Base-by-base conservation (phyloP, 2,888 invertebrate genomes). In the Platycheirus rosarum region DNA sequence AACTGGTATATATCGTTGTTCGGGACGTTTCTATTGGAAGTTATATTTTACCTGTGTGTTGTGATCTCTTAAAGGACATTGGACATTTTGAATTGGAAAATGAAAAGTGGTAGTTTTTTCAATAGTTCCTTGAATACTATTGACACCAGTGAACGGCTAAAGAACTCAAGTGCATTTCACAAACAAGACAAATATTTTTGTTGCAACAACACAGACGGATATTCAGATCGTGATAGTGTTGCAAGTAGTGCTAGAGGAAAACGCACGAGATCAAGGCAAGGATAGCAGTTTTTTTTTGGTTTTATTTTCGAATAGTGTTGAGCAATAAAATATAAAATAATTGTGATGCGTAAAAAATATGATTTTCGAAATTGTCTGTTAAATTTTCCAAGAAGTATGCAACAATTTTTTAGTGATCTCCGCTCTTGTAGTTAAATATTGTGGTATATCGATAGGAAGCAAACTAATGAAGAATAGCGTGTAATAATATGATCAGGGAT, bases 81-180 rank as follows among this genome's bases (percentile, higher is more conserved):
- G 8, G 5, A 32, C 4, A 32, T 16, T 60, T 42, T 2, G 9
- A 57, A 29, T 42, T 80, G 35, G 63, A 90, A 88, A 89, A 90
- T 90, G 90, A 90, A 88, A 90, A 88, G 89, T 86, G 89, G 89
- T 87, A 87, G 87, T 85, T 87, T 87, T 76, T 85, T 86, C 84
- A 87, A 86, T 86, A 51, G 86, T 87, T 86, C 87, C 84, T 87
- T 88, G 86, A 88, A 86, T 86, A 88, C 88, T 85, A 84, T 86
- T 84, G 88, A 87, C 85, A 66, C 63, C 23, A 88, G 87, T 85
- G 86, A 85, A 85, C 86, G 87, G 85, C 69, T 68, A 46, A 73
- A 57, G 35, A 77, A 82, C 70, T 46, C 62, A 35, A 69, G 73
- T 60, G 65, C 51, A 46, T 86, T 85, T 80, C 86, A 88, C 84